phyloP scores from a whole-genome alignment of 2,888 invertebrate species.

The Lasioglossum zephyrum region DNA sequence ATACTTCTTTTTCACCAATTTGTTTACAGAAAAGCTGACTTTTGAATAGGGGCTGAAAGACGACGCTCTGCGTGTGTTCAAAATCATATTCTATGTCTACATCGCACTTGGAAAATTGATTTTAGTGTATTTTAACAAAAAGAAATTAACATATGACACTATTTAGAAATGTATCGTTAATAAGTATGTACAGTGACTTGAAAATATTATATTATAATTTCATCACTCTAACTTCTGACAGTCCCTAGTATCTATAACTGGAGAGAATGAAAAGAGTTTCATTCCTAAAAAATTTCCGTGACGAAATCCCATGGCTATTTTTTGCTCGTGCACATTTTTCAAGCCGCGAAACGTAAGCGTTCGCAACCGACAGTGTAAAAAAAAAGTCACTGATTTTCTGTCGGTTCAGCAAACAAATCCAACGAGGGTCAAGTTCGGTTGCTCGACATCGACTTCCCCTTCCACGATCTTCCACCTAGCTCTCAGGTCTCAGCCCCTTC shows the following conservation, averaged over 20 bases:
- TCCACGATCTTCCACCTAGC: conserved; percentile 26
- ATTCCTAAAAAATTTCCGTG: background rate
- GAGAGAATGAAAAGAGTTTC: background rate
- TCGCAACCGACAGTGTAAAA: background rate
- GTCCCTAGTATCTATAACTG: background rate
- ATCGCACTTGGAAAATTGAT: no score
- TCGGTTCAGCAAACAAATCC: conserved; percentile 45
- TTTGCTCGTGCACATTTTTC: background rate
- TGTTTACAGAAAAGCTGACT: no score
- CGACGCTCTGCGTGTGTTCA: no score
- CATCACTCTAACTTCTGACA: background rate
- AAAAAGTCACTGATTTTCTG: conserved; percentile 31
- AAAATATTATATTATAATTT: background rate
- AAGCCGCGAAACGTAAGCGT: background rate
- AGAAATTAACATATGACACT: no score
- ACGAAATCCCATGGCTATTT: background rate
- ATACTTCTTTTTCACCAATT: no score
- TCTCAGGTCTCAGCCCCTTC: conserved; percentile 28
- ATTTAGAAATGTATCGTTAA: background rate
- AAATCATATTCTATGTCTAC: no score
- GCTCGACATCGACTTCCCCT: conserved; percentile 54
- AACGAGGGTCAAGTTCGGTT: conserved; percentile 62
- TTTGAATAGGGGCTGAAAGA: no score
- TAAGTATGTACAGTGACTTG: no score
- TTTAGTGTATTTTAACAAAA: no score